Conservation (phyloP, 2,888 invertebrate species). For the Tipula helvola region DNA sequence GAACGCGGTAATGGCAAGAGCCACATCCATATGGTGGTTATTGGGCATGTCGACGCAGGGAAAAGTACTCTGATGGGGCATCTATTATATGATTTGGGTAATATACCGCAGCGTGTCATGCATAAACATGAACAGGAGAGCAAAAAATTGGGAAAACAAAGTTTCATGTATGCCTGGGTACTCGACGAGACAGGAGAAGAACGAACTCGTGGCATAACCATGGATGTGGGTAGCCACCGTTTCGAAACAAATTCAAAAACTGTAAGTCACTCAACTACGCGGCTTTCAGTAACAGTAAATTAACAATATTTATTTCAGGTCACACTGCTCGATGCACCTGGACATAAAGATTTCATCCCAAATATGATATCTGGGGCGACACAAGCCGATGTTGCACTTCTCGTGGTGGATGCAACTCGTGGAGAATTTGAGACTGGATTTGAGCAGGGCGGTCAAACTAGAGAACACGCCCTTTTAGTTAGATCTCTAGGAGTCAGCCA, state of each 20-base stretch:
- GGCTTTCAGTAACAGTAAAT: background rate
- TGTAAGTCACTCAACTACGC: background rate
- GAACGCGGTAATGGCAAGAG: conserved; percentile 73
- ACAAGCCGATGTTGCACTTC: conserved; percentile 92
- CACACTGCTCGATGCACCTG: conserved; percentile 91
- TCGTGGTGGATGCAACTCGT: conserved; percentile 90
- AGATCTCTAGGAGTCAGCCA: conserved; percentile 77
- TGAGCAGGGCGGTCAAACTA: conserved; percentile 93
- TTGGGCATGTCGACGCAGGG: conserved; percentile 74
- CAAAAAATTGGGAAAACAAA: conserved; percentile 92
- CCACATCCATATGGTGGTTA: conserved; percentile 80
- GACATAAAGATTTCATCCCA: conserved; percentile 98
- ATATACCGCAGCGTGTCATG: conserved; percentile 75
- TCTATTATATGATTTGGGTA: conserved; percentile 72
- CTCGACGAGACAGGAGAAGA: conserved; percentile 98
- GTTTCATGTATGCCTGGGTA: conserved; percentile 98
- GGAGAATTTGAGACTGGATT: conserved; percentile 99
- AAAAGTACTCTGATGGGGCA: conserved; percentile 75
- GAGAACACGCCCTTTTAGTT: conserved; percentile 93
- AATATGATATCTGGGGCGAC: conserved; percentile 99
- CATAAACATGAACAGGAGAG: conserved; percentile 98
- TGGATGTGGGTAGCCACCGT: conserved; percentile 91
- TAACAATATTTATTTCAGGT: conserved; percentile 33
- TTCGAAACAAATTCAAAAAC: conserved; percentile 78
- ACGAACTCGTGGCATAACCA: conserved; percentile 90